These are phyloP conservation scores for Drosophila infuscata DNA, from an alignment of 2,888 invertebrate genomes.

Conservation along the genomic window DNA sequence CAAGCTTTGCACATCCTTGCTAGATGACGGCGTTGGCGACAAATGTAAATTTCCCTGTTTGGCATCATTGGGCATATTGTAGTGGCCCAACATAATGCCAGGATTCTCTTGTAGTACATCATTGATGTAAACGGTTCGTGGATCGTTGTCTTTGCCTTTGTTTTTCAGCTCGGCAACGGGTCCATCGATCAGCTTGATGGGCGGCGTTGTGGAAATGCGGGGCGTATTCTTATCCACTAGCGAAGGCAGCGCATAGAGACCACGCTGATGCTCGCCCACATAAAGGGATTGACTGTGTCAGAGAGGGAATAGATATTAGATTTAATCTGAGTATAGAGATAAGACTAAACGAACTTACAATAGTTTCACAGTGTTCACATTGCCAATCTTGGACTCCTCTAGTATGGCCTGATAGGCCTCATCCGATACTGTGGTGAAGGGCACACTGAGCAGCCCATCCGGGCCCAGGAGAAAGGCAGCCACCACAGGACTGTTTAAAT, in stretches of 20 bases:
- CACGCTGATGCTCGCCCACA: constrained; percentile 93
- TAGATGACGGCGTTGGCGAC: constrained; percentile 75
- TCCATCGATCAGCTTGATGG: constrained; percentile 91
- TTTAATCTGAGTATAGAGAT: background rate
- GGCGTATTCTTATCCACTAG: constrained; percentile 96
- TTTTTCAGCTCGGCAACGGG: constrained; percentile 85
- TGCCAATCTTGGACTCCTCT: constrained; percentile 87
- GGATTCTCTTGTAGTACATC: constrained; percentile 83
- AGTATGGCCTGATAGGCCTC: constrained; percentile 91
- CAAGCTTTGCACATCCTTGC: constrained; percentile 75
- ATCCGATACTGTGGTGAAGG: constrained; percentile 95
- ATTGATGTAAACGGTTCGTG: constrained; percentile 86
- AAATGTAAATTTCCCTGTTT: constrained; percentile 76
- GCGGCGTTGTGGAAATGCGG: constrained; percentile 91
- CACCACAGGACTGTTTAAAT: constrained; percentile 95
- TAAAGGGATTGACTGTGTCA: constrained; percentile 93
- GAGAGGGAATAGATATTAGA: too few relatives aligned
- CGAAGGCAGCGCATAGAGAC: constrained; percentile 96
- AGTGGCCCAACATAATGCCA: constrained; percentile 87
- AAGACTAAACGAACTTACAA: constrained; percentile 86
- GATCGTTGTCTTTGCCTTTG: constrained; percentile 59
- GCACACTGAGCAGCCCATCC: constrained; percentile 92
- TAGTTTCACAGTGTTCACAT: constrained; percentile 88
- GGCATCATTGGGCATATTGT: constrained; percentile 88
- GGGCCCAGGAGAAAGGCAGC: constrained; percentile 93